Evolutionary conservation across 2,797 vertebrate genomes (phyloP), one percentile per base, ranked within the genome.

Genomic region (Pempheris klunzingeri): DNA sequence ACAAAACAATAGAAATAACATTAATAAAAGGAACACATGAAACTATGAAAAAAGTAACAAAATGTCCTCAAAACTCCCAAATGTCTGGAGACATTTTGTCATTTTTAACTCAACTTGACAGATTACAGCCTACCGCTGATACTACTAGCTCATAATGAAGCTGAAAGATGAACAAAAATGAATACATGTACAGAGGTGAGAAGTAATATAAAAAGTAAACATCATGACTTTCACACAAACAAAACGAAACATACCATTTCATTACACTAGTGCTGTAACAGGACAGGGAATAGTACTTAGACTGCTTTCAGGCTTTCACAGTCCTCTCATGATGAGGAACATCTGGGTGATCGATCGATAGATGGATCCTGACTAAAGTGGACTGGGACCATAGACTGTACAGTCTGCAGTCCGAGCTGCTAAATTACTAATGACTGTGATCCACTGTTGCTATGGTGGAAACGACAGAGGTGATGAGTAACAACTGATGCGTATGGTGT

Each of bases 241-340:
- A 90, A 89, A 89, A 90, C 20, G 63, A 78, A 87, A 91, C 93
- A 95, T 93, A 93, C 80, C 86, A 81, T 94, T 94, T 95, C 86
- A 94, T 95, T 93, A 95, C 91, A 95, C 96, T 95, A 96, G 96
- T 96, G 95, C 96, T 95, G 90, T 85, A 92, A 90, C 83, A 91
- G 80, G 78, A 89, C 59, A 82, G 58, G 81, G 73, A 80, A 84
- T 75, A 79, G 74, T 39, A 70, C 44, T 65, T 64, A 49, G 41
- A 64, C 72, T 78, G 84, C 67, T 67, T 85, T 34, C 10, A 74
- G 60, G 62, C 30, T 46, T 68, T 47, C 64, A 80, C 70, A 74
- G 83, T 15, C 47, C 63, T 77, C 77, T 46, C 14, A 34, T 65
- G 71, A 84, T 67, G 55, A 86, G 62, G 77, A 74, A 80, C 61